Base-by-base conservation (phyloP, 2,888 invertebrate species). In the Augochlorella aurata region DNA sequence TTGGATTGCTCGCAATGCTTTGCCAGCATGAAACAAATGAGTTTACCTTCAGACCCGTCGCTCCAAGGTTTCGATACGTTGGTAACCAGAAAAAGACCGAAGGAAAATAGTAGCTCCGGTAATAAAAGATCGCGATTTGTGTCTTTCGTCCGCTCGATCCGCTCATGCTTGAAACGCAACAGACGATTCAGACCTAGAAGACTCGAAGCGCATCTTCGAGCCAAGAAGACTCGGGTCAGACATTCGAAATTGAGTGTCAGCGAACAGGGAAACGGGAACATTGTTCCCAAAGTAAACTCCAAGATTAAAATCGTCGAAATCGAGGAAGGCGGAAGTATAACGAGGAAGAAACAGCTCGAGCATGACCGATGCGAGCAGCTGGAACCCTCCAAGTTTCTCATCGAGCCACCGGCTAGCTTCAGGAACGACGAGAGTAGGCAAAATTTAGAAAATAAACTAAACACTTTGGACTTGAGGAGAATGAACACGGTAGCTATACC, bases 401-500 rank as follows among this genome's bases (percentile, higher is more conserved):
- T 93, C 74, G 92, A 92, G 49, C 91, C 92, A 8, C 91, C 92
- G 1, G 82, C 85, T 54, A 85, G 87, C 61, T 92, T 93, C 68
- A 85, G 89, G 52, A 91, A 87, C 76, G 84, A 85, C 63, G 89
- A 89, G 45, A 81, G 83, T 16, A 83, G 83, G 4, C 85, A 88
- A 66, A 88, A 90, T 80, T 91, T 90, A 0, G 85, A 87, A 24
- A 90, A 90, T 74, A 89, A 89, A 77, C 86, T 93, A 21, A 92
- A 91, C 73, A 92, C 90, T 16, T 82, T 93, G 66, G 93, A 93
- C 76, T 90, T 93, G 67, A 89, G 86, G 24, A 78, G 89, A 52
- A 93, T 93, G 89, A 93, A 93, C 72, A 93, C 93, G 21, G 90
- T 93, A 9, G 93, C 92, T 1, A 75, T 91, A 24, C 87, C 90